Conservation (phyloP, 2,113 vertebrate species). For the Istiophorus platypterus region DNA sequence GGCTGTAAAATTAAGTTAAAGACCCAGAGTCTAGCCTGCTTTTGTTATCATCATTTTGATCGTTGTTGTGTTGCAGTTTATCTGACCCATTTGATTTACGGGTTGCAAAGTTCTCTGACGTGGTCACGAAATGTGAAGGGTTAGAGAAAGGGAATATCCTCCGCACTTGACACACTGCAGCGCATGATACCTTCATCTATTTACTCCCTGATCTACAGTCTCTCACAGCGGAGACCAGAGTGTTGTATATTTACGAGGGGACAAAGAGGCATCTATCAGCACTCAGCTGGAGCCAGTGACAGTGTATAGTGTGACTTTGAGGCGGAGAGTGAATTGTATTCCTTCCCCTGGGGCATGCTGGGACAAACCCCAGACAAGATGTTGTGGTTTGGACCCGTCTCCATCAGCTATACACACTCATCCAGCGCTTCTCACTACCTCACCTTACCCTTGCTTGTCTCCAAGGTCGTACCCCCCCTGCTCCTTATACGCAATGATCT, state of each 20-base stretch:
- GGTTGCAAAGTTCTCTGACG: constrained; percentile 18
- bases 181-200: constrained; percentile 58
- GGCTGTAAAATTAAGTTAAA: constrained; percentile 63
- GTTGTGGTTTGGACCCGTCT: constrained; percentile 54
- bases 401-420: constrained; percentile 29
- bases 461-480: constrained; percentile 55
- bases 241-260: constrained; percentile 71
- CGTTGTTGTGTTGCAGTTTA: constrained; percentile 30
- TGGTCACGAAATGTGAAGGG: constrained; percentile 26
- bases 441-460: constrained; percentile 23
- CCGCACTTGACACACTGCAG: constrained; percentile 11
- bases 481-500: constrained; percentile 36
- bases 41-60: constrained; percentile 13
- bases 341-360: constrained; percentile 41
- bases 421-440: constrained; percentile 21
- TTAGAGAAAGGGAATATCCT: constrained; percentile 48
- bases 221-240: constrained; percentile 36
- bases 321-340: constrained; percentile 64
- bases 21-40: constrained; percentile 37
- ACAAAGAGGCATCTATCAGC: constrained; percentile 67
- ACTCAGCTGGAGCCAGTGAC: constrained; percentile 65
- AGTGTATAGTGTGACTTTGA: constrained; percentile 71
- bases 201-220: constrained; percentile 73
- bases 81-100: constrained; percentile 53
- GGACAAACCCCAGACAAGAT: constrained; percentile 55